A percentile compares a stretch with the other conserved stretches of the same genome.
These are phyloP conservation scores for Apogon hyalosoma DNA, from an alignment of 2,797 vertebrate species.

Conservation along the genomic window DNA sequence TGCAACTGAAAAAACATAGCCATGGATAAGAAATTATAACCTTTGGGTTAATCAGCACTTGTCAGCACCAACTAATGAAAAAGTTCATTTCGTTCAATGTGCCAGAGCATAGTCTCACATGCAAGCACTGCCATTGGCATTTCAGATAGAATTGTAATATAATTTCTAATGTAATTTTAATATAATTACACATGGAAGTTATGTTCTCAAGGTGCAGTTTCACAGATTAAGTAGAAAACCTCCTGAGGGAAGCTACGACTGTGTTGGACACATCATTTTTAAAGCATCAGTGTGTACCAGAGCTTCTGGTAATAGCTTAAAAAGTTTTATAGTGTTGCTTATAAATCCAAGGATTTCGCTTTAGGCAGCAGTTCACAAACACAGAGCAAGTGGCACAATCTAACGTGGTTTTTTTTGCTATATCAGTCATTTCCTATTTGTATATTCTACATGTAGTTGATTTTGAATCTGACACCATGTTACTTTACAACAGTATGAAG, in stretches of 20 bases:
- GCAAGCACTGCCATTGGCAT: too few relatives aligned
- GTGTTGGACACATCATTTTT: background rate
- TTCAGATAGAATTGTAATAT: too few relatives aligned
- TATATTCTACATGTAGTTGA: background rate
- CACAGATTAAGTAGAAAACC: constrained; percentile 5
- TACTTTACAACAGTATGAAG: too few relatives aligned
- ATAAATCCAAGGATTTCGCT: background rate
- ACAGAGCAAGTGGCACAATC: background rate
- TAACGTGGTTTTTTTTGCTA: background rate
- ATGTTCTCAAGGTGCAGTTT: constrained; percentile 7
- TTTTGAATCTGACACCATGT: too few relatives aligned
- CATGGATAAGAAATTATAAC: background rate
- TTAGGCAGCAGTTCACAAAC: background rate
- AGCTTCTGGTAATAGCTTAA: too few relatives aligned
- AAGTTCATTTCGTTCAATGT: too few relatives aligned
- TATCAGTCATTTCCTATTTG: background rate
- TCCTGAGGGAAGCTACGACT: constrained; percentile 11
- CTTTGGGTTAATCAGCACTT: too few relatives aligned
- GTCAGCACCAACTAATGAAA: too few relatives aligned
- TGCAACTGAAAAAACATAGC: background rate
- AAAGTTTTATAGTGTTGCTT: background rate
- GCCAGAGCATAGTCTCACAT: background rate
- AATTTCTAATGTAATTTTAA: too few relatives aligned
- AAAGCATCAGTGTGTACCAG: background rate
- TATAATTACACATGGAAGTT: background rate